Evolutionary conservation across 1,140 invertebrate species (phyloP), one percentile per base, ranked within the genome.

Genomic region (Brachionus paranguensis): DNA sequence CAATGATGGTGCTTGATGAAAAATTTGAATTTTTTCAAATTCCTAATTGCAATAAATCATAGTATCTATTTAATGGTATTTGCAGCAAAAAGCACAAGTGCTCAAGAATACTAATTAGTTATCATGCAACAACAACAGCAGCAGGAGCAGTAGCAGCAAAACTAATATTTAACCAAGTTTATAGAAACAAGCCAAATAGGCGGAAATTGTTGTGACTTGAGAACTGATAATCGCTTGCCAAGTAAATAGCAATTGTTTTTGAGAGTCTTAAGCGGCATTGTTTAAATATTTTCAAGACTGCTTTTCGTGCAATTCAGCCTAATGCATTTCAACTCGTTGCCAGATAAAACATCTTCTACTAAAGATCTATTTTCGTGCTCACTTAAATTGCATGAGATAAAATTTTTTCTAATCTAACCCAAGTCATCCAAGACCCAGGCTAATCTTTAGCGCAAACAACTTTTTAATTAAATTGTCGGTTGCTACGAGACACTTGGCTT

Each of bases 131-230:
- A n/a, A 33, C 33, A 41, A 68, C 27, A 68, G 4, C 29, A 12
- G 8, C 10, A 68, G 7, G 1, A 37, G 29, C 10, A 65, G 29
- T 29, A 8, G 29, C 12, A 65, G 24, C 8, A 29, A 68, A 68
- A 68, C 65, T 37, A 68, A 68, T 68, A 68, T 68, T 68, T 68
- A 68, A 68, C 65, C 65, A 68, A 68, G 27, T 68, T 68, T 33
- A 12, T 33, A 68, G 33, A 68, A 33, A 68, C 27, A 68, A 33
- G 12, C 65, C 65, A 68, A 68, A 68, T 41, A 68, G 7, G 11
- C 10, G 65, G 33, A 68, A 68, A 68, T 41, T 33, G 27, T 68
- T 68, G 27, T 68, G 27, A 33, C 65, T 68, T 8, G 12, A 68
- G 53, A 60, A 20, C 17, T 60, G 53, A 60, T 60, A 60, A 60